Conservation (phyloP, 2,888 invertebrate genomes). For the Drosophila subsilvestris region DNA sequence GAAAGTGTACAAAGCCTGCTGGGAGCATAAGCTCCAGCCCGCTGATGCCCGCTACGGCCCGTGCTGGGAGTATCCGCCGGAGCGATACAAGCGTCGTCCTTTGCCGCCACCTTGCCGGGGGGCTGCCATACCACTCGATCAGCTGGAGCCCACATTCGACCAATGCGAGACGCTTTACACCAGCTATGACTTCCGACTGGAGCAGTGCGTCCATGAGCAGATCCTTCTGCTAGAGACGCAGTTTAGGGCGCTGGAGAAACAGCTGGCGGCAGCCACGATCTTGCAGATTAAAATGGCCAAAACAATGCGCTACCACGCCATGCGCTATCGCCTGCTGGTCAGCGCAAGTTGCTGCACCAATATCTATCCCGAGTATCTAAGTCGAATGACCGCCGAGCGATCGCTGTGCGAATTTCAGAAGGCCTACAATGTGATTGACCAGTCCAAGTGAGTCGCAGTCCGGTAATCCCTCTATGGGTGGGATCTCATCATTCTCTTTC, state of each 20-base stretch:
- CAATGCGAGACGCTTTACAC: slow-evolving; percentile 68
- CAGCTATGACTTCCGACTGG: slow-evolving; percentile 64
- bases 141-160: slow-evolving; percentile 52
- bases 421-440: slow-evolving; percentile 53
- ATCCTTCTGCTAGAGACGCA: slow-evolving; percentile 61
- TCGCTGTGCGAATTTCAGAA: slow-evolving; percentile 62
- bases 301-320: slow-evolving; percentile 58
- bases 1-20: slow-evolving; percentile 46
- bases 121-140: slow-evolving; percentile 36
- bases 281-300: slow-evolving; percentile 48
- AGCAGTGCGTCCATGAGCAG: slow-evolving; percentile 69
- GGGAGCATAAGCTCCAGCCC: slow-evolving; percentile 50
- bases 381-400: slow-evolving; percentile 63
- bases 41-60: slow-evolving; percentile 46
- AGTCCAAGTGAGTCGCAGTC: slow-evolving; percentile 65
- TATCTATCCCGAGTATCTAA: slow-evolving; percentile 74
- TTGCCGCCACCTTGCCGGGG: slow-evolving; percentile 64
- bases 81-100: slow-evolving; percentile 58
- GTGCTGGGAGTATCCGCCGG: slow-evolving; percentile 70
- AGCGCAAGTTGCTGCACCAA: slow-evolving; percentile 61
- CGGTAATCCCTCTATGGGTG: neutral
- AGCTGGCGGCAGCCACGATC: slow-evolving; percentile 39
- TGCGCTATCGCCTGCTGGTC: slow-evolving; percentile 57
- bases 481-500: neutral
- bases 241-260: slow-evolving; percentile 34